Evolutionary conservation across 1,140 invertebrate species (phyloP), one percentile per base, ranked within the genome.

Genomic region (Bombus terrestris): DNA sequence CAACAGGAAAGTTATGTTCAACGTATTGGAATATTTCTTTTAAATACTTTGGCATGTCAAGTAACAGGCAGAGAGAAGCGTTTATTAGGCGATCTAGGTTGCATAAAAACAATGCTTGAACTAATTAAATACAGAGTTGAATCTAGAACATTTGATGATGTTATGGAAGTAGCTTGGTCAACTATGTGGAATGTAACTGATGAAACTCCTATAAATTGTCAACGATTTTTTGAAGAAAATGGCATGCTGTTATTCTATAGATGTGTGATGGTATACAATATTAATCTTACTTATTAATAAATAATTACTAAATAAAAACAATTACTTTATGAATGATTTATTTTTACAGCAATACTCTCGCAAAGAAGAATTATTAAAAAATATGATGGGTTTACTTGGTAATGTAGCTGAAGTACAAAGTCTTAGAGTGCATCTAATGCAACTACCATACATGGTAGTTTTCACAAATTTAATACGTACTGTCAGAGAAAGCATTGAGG

Each of bases 121-220:
- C 95, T 99, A 79, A 98, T 99, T 74, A 96, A 97, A 81, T 97
- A 97, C 90, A 96, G 98, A 71, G 95, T 99, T 57, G 96, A 96
- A 25, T 95, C 96, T 66, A 95, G 96, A 64, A 94, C 97, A 35
- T 99, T 98, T 94, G 99, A 99, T 94, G 98, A 99, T 94, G 98
- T 99, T 2, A 96, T 99, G 95, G 99, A 99, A 95, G 98, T 99
- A 28, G 98, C 98, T 12, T 99, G 99, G 99, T 99, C 98, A 84
- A 99, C 98, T 6, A 98, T 99, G 97, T 98, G 98, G 98, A 99
- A 99, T 95, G 98, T 99, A 72, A 99, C 99, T 72, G 99, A 99
- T 95, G 98, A 99, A 96, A 99, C 98, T 62, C 97, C 98, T 41
- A 96, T 97, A 85, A 99, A 99, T 96, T 99, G 98, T 96, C 96